Conservation (phyloP, 2,797 vertebrate genomes). For the Lateolabrax maculatus region DNA sequence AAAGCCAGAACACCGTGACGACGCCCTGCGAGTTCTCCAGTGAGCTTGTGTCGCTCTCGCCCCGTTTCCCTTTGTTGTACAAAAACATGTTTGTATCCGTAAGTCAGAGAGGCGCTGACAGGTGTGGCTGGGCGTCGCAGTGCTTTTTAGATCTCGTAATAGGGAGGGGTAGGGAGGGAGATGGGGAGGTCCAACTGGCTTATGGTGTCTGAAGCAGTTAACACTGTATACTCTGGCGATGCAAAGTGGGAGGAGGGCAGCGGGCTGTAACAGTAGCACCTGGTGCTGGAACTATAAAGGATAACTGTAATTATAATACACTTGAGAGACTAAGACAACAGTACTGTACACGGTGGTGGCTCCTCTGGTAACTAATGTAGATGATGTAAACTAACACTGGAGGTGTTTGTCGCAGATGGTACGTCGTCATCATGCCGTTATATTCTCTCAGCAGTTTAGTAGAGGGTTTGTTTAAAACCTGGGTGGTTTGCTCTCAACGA, state of each 20-base stretch:
- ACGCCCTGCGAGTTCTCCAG: slow-evolving; percentile 44
- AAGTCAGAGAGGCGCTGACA: slow-evolving; percentile 25
- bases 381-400: slow-evolving; percentile 26
- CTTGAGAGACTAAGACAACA: slow-evolving; percentile 11
- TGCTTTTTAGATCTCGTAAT: slow-evolving; percentile 68
- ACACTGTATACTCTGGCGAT: slow-evolving; percentile 65
- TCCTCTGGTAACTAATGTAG: background rate
- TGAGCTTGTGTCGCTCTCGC: background rate
- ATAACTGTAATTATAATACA: slow-evolving; percentile 24
- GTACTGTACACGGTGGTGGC: background rate
- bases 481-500: background rate
- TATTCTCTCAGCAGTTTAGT: background rate
- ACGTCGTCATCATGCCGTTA: background rate
- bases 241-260: slow-evolving; percentile 20
- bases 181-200: slow-evolving; percentile 10
- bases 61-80: slow-evolving; percentile 53
- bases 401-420: slow-evolving; percentile 2
- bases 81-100: slow-evolving; percentile 50
- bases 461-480: background rate
- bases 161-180: background rate
- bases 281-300: slow-evolving; percentile 37
- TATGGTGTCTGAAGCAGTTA: slow-evolving; percentile 46
- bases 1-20: slow-evolving; percentile 18
- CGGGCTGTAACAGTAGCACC: slow-evolving; percentile 22
- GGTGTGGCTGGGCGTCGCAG: slow-evolving; percentile 25